These are phyloP conservation scores for Nasonovia ribisnigri DNA, from an alignment of 2,888 invertebrate genomes.

Conservation along the genomic window DNA sequence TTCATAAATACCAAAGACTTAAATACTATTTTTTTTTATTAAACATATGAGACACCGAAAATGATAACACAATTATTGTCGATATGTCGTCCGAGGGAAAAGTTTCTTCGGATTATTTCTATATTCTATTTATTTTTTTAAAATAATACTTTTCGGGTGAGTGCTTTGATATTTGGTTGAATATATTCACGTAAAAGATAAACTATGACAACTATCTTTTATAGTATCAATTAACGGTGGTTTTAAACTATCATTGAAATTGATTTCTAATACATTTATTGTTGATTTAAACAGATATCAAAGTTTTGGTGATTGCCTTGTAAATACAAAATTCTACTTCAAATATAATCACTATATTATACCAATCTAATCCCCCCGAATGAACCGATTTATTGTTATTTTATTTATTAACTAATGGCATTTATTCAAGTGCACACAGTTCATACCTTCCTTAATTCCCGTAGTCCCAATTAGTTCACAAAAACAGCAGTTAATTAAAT, in stretches of 20 bases:
- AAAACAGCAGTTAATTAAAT: background rate
- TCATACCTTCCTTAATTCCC: background rate
- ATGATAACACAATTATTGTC: background rate
- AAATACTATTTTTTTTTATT: background rate
- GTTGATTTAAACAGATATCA: constrained; percentile 47
- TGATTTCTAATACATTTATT: background rate
- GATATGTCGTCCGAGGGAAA: background rate
- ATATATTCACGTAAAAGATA: background rate
- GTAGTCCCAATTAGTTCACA: background rate
- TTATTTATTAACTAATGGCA: background rate
- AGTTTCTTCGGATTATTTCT: background rate
- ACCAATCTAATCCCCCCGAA: background rate
- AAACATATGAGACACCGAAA: background rate
- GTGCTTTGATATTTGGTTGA: constrained; percentile 46
- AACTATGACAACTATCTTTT: background rate
- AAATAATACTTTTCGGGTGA: constrained; percentile 29
- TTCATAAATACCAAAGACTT: constrained; percentile 47
- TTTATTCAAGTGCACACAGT: background rate
- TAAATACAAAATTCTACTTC: constrained; percentile 28
- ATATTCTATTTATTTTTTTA: background rate
- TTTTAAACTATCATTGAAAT: background rate
- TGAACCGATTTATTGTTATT: background rate
- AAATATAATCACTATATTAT: background rate
- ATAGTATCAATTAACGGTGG: background rate
- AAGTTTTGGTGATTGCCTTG: constrained; percentile 49